A percentile compares a stretch with the other conserved stretches of the same genome.
Conservation (phyloP, 2,797 vertebrate species). For the Lacerta agilis region DNA sequence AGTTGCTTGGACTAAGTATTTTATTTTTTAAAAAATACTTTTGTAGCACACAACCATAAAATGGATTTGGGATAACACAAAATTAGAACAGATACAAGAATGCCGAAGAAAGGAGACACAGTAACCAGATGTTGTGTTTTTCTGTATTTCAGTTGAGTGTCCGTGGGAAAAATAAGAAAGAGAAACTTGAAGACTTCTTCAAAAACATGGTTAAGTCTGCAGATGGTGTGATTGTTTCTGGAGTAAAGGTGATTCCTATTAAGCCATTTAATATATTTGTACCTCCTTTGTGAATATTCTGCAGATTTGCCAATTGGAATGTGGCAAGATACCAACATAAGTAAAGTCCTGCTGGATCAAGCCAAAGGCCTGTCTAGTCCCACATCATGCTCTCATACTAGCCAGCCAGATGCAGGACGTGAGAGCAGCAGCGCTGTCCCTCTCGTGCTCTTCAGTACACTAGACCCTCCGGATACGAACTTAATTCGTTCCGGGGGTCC, state of each 20-base stretch:
- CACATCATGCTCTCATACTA: too few species aligned
- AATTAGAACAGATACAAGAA: neutral
- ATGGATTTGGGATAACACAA: neutral
- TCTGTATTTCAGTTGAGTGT: slow-evolving; percentile 89
- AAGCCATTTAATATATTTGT: neutral
- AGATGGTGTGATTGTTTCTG: slow-evolving; percentile 95
- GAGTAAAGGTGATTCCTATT: slow-evolving; percentile 88
- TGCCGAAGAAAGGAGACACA: neutral
- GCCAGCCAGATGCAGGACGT: too few species aligned
- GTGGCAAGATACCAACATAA: neutral
- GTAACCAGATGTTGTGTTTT: slow-evolving; percentile 40
- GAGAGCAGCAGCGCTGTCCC: too few species aligned
- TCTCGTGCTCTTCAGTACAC: too few species aligned
- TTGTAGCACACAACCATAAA: neutral
- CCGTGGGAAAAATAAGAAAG: slow-evolving; percentile 98
- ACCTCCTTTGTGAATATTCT: neutral
- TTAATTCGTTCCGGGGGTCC: too few species aligned
- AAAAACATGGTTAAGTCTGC: slow-evolving; percentile 99
- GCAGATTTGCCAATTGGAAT: neutral
- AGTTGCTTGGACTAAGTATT: neutral
- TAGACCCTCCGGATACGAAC: too few species aligned
- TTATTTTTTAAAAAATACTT: neutral
- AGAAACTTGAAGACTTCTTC: slow-evolving; percentile 98
- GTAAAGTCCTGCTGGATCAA: too few species aligned
- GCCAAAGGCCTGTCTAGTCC: too few species aligned